A percentile compares a stretch with the other conserved stretches of the same genome.
Conservation (phyloP, 2,113 vertebrate species). For the Leptobrachium ailaonicum region DNA sequence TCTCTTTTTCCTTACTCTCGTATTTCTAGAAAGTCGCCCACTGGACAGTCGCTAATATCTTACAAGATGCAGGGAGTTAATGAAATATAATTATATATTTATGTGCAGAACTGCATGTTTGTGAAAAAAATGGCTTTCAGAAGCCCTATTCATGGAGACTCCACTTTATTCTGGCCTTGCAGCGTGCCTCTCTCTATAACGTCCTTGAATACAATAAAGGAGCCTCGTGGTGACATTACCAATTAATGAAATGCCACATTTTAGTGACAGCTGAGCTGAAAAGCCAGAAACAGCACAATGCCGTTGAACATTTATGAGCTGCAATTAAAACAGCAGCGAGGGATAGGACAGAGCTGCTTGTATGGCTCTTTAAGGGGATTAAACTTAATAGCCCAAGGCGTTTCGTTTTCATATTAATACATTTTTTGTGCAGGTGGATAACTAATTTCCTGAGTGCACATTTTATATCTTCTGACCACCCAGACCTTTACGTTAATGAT, state of each 20-base stretch:
- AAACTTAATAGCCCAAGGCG: slow-evolving; percentile 9
- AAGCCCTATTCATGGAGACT: neutral
- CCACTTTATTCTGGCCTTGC: neutral
- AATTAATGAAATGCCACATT: slow-evolving; percentile 38
- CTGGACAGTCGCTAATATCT: too few species aligned
- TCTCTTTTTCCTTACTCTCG: too few species aligned
- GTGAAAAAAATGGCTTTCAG: neutral
- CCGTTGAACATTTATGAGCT: slow-evolving; percentile 47
- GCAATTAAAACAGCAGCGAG: slow-evolving; percentile 46
- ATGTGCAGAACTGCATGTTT: neutral
- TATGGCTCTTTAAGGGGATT: slow-evolving; percentile 30
- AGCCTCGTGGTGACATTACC: slow-evolving; percentile 14
- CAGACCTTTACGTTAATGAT: slow-evolving; percentile 33
- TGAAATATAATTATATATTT: neutral
- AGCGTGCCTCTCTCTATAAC: neutral
- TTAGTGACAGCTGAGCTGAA: slow-evolving; percentile 37
- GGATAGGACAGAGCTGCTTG: slow-evolving; percentile 23
- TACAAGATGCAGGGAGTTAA: neutral
- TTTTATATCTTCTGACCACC: slow-evolving; percentile 48
- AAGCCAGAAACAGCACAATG: slow-evolving; percentile 40
- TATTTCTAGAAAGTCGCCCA: too few species aligned
- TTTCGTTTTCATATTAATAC: slow-evolving; percentile 36
- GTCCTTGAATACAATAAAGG: slow-evolving; percentile 46
- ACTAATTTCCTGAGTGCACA: slow-evolving; percentile 25
- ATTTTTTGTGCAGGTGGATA: slow-evolving; percentile 18